Conservation (phyloP, 2,888 invertebrate species). For the Pseudeuparius sepicola region DNA sequence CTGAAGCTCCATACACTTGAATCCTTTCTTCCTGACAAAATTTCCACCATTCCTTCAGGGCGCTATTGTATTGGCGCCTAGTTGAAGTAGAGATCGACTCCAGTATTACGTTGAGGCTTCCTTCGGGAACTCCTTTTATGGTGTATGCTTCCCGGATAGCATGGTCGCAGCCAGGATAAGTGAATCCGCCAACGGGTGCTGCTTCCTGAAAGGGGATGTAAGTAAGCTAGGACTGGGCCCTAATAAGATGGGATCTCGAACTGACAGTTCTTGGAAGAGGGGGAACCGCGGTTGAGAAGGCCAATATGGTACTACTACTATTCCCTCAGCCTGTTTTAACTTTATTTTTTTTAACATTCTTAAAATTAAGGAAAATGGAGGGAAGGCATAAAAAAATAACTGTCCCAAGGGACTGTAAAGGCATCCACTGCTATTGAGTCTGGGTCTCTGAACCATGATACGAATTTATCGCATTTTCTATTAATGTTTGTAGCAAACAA, state of each 20-base stretch:
- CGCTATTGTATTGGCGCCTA: too few species aligned
- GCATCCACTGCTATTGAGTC: neutral
- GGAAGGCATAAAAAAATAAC: constrained; percentile 28
- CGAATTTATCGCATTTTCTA: neutral
- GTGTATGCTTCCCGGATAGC: constrained; percentile 24
- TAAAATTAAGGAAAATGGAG: constrained; percentile 26
- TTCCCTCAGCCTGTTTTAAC: constrained; percentile 26
- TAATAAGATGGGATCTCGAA: constrained; percentile 23
- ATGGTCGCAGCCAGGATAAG: constrained; percentile 27
- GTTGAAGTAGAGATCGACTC: too few species aligned
- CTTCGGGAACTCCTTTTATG: too few species aligned
- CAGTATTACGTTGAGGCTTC: too few species aligned
- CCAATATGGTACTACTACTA: constrained; percentile 28
- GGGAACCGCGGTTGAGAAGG: constrained; percentile 29
- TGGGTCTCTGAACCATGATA: constrained; percentile 3
- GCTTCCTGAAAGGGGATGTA: constrained; percentile 24
- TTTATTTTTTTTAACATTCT: constrained; percentile 27
- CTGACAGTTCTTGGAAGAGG: too few species aligned
- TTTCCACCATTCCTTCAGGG: too few species aligned
- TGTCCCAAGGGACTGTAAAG: too few species aligned
- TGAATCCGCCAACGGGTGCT: constrained; percentile 21
- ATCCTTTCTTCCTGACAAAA: too few species aligned
- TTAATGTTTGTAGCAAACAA: constrained; percentile 1
- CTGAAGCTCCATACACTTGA: too few species aligned
- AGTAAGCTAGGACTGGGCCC: constrained; percentile 22